Evolutionary conservation across 1,140 invertebrate genomes (phyloP).

Genomic region (Mactra quadrangularis): DNA sequence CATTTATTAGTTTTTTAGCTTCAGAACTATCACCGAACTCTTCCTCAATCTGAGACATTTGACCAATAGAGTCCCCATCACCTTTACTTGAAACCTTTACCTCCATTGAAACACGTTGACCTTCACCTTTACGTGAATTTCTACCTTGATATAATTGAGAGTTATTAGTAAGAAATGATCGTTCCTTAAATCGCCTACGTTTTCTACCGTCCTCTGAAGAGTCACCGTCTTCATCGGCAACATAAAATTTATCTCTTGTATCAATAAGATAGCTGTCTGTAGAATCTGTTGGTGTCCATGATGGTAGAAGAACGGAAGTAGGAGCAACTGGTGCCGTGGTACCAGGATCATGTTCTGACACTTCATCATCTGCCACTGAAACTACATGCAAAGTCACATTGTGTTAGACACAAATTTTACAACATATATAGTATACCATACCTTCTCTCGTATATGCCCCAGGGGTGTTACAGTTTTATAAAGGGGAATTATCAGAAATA

Average conservation of each 20-base stretch:
- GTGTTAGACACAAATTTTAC: neutral
- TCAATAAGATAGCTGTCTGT: conserved; percentile 21
- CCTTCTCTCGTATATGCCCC: too few species aligned
- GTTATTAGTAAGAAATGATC: conserved; percentile 46
- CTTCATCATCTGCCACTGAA: conserved; percentile 46
- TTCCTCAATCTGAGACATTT: conserved; percentile 42
- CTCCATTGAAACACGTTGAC: conserved; percentile 26
- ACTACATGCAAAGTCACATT: conserved; percentile 30
- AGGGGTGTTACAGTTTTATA: too few species aligned
- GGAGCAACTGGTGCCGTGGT: neutral
- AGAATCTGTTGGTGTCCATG: conserved; percentile 40
- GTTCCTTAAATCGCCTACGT: conserved; percentile 41
- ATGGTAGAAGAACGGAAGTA: neutral
- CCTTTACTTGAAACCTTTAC: conserved; percentile 37
- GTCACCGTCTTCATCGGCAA: conserved; percentile 26
- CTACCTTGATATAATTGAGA: conserved; percentile 56
- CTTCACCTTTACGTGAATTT: conserved; percentile 53
- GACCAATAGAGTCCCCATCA: conserved; percentile 36
- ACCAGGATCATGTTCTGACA: neutral
- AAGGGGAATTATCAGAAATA: too few species aligned
- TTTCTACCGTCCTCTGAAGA: conserved; percentile 26
- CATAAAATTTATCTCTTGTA: conserved; percentile 12
- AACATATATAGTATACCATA: neutral
- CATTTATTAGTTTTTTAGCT: neutral
- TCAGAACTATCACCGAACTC: neutral